These are phyloP conservation scores for Varanus komodoensis DNA, from an alignment of 2,113 vertebrate genomes.

Conservation along the genomic window DNA sequence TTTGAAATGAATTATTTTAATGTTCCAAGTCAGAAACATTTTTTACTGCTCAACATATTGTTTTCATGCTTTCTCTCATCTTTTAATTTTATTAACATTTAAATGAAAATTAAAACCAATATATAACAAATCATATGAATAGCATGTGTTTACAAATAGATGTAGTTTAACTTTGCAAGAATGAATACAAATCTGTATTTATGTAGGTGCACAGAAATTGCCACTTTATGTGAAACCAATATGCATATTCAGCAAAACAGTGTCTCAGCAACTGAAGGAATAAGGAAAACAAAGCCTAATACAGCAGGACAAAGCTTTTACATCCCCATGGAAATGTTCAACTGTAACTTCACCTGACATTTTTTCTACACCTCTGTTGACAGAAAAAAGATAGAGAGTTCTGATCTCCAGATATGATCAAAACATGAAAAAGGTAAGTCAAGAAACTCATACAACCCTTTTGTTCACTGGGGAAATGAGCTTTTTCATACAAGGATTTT, in stretches of 20 bases:
- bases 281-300: conserved; percentile 51
- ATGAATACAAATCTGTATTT: conserved; percentile 31
- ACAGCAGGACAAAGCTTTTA: conserved; percentile 55
- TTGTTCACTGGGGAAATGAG: conserved; percentile 48
- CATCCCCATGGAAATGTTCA: conserved; percentile 52
- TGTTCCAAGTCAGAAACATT: neutral
- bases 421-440: conserved; percentile 57
- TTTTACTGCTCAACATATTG: neutral
- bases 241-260: conserved; percentile 59
- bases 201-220: conserved; percentile 41
- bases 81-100: neutral
- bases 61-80: conserved; percentile 4
- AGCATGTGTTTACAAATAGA: neutral
- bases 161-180: neutral
- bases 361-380: conserved; percentile 60
- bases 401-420: conserved; percentile 50
- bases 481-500: conserved; percentile 66
- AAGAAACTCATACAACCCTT: conserved; percentile 55
- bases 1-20: too few relatives aligned
- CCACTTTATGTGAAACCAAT: conserved; percentile 58
- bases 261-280: conserved; percentile 48
- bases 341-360: conserved; percentile 63
- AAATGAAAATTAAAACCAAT: neutral
- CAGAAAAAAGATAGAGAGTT: conserved; percentile 42
- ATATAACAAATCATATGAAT: neutral